Evolutionary conservation across 2,888 invertebrate species (phyloP), one percentile per base, ranked within the genome.

Genomic region (Trissoscelio sp.): DNA sequence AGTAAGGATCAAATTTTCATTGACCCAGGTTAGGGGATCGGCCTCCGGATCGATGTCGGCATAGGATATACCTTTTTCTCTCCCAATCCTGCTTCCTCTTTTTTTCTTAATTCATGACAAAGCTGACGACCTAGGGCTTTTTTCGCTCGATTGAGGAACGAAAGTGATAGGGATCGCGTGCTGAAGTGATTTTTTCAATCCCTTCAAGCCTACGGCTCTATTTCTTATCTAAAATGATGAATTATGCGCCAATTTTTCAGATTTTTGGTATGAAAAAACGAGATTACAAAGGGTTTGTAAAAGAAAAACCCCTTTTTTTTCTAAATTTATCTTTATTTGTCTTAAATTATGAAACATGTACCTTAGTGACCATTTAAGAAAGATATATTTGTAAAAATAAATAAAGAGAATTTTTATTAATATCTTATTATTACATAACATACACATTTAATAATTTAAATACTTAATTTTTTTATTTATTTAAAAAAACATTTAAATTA

Each of bases 1-100:
- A 89, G 89, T 90, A 86, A 89, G 90, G 85, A 46, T 78, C 77
- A 77, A 75, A 72, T 74, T 64, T 74, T 55, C 55, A 74, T 74
- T 66, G 55, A 46, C 64, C 74, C 14, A 57, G 74, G 51, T 72
- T 42, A 46, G 11, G 58, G 48, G 37, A 28, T 37, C 12, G 22
- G 28, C 28, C 6, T n/a, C 28, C 64, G 7, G 64, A 64, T 69
- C 57, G 46, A 46, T 55, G 20, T 31, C 46, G n/a, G 12, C 5
- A 31, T 2, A 20, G 67, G 51, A 34, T 11, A 12, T 5, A 9
- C 34, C 22, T 9, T 39, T 46, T 31, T 37, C 24, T 62, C 24
- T 48, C 20, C 2, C 20, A 24, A 1, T 39, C 9, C 7, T 66
- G 12, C 31, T 44, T 69, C 24, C 20, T 42, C 55, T 18, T 39